A percentile compares a stretch with the other conserved stretches of the same genome.
Conservation (phyloP, 2,113 vertebrate genomes). For the Bos taurus region DNA sequence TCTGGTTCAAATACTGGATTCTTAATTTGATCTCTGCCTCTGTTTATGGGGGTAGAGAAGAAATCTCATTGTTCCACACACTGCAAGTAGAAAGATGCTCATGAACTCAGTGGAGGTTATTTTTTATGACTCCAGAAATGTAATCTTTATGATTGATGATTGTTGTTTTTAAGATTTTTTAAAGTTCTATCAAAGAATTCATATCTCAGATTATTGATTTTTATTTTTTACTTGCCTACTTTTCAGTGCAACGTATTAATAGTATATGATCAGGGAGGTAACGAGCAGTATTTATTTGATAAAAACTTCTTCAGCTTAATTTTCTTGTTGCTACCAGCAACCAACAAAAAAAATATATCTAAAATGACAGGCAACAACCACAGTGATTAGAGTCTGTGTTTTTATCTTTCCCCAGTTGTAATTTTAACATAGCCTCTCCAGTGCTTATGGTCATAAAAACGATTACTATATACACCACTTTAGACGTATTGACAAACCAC, state of each 20-base stretch:
- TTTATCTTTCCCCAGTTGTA: constrained; percentile 48
- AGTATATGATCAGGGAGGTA: constrained; percentile 30
- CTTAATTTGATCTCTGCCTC: constrained; percentile 48
- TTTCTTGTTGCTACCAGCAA: constrained; percentile 75
- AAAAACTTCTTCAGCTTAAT: constrained; percentile 40
- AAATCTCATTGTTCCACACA: constrained; percentile 12
- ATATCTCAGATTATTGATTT: constrained; percentile 39
- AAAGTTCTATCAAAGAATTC: neutral
- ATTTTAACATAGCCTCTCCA: constrained; percentile 31
- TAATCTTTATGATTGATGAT: constrained; percentile 47
- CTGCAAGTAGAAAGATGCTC: constrained; percentile 15
- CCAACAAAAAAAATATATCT: constrained; percentile 60
- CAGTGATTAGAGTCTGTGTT: constrained; percentile 4
- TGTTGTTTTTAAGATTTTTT: constrained; percentile 63
- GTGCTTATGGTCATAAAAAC: constrained; percentile 36
- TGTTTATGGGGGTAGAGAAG: constrained; percentile 55
- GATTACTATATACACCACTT: neutral
- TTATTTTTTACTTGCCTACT: neutral
- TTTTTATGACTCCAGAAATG: constrained; percentile 60
- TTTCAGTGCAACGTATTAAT: neutral
- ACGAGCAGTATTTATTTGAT: constrained; percentile 37
- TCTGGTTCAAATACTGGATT: constrained; percentile 3
- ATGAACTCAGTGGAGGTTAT: constrained; percentile 29
- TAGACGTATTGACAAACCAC: constrained; percentile 26
- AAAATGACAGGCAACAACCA: constrained; percentile 22